phyloP scores from a whole-genome alignment of 2,888 invertebrate genomes.

The Leucophenga montana region DNA sequence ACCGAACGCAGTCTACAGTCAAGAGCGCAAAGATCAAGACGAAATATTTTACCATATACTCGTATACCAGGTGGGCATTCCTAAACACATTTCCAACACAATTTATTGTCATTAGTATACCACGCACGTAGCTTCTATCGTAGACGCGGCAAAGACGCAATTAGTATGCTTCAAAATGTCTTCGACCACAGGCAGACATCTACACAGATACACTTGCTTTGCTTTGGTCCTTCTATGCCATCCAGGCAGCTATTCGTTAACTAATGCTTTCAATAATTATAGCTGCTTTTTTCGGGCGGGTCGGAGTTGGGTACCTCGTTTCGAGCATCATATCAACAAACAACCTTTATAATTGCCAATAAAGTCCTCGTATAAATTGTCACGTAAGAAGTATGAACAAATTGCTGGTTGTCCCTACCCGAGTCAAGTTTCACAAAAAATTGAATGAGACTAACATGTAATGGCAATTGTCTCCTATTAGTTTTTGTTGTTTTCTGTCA shows the following conservation, averaged over 20 bases:
- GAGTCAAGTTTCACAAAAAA: slow-evolving; percentile 14
- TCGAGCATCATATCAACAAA: slow-evolving; percentile 7
- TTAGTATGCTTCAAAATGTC: slow-evolving; percentile 27
- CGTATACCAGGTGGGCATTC: background rate
- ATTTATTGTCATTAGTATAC: slow-evolving; percentile 9
- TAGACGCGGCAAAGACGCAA: slow-evolving; percentile 27
- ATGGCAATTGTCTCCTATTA: background rate
- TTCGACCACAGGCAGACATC: background rate
- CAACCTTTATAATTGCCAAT: slow-evolving; percentile 29
- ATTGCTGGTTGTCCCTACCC: slow-evolving; percentile 16
- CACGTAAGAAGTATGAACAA: slow-evolving; percentile 27
- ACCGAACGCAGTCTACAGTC: background rate
- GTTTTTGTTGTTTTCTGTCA: slow-evolving; percentile 3
- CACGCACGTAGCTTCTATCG: slow-evolving; percentile 11
- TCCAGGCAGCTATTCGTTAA: background rate
- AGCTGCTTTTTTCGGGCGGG: background rate
- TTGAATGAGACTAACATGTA: background rate
- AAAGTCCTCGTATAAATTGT: slow-evolving; percentile 27
- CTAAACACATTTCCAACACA: background rate
- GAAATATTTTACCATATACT: background rate
- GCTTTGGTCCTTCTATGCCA: too few relatives aligned
- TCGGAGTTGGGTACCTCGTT: background rate
- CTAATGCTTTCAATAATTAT: slow-evolving; percentile 28
- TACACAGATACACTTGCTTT: background rate
- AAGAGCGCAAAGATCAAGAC: background rate